Percentiles rank a stretch among this genome's conserved stretches.
Conservation (phyloP, 2,888 invertebrate genomes). For the Meganola albula region DNA sequence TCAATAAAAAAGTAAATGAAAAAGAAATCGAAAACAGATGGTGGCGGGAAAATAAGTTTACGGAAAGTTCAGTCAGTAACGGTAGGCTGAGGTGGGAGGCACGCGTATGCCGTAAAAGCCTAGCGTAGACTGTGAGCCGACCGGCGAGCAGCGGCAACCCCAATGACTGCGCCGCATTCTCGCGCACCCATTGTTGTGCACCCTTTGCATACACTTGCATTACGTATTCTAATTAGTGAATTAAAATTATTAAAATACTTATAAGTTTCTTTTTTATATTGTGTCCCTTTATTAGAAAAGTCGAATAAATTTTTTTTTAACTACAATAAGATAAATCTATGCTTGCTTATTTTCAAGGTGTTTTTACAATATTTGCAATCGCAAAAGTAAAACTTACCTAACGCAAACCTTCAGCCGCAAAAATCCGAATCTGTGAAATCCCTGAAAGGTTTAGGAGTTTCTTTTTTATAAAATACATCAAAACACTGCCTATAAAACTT, state of each 20-base stretch:
- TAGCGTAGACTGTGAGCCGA: slow-evolving; percentile 56
- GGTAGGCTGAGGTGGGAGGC: slow-evolving; percentile 31
- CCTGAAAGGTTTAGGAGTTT: too few species aligned
- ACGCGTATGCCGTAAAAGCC: slow-evolving; percentile 37
- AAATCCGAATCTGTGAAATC: too few species aligned
- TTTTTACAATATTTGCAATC: too few species aligned
- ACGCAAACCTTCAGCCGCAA: too few species aligned
- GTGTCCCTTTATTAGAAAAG: too few species aligned
- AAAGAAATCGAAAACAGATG: slow-evolving; percentile 30
- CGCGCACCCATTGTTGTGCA: slow-evolving; percentile 53
- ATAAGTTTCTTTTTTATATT: slow-evolving; percentile 15
- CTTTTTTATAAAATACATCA: too few species aligned
- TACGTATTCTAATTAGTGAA: slow-evolving; percentile 35
- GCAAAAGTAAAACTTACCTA: too few species aligned
- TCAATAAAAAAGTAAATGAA: slow-evolving; percentile 19
- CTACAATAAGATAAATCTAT: too few species aligned
- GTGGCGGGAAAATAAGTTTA: slow-evolving; percentile 59
- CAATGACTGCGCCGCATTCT: slow-evolving; percentile 49
- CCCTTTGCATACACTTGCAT: slow-evolving; percentile 44
- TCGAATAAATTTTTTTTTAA: too few species aligned
- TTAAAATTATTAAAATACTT: slow-evolving; percentile 27
- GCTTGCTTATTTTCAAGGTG: too few species aligned
- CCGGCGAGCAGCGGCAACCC: slow-evolving; percentile 39
- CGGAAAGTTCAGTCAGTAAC: slow-evolving; percentile 59
- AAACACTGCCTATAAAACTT: too few species aligned